Conservation (phyloP, 2,113 vertebrate species). For the Embiotoca jacksoni region DNA sequence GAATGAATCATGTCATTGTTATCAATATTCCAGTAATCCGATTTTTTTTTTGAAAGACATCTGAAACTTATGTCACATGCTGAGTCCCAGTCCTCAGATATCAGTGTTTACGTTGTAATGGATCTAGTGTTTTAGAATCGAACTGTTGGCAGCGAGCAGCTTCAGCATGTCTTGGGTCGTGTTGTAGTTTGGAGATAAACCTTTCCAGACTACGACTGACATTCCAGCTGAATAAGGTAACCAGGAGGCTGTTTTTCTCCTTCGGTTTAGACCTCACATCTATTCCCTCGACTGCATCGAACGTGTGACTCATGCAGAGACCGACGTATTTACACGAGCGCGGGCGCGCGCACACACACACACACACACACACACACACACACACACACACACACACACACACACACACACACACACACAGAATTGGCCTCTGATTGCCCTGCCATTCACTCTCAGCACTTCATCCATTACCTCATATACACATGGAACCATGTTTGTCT, state of each 20-base stretch:
- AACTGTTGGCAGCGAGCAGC: conserved; percentile 9
- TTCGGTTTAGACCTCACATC: conserved; percentile 43
- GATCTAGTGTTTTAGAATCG: not conserved
- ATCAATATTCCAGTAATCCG: not conserved
- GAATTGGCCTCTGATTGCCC: conserved; percentile 57
- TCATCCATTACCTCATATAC: conserved; percentile 56
- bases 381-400: no score
- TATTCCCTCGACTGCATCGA: conserved; percentile 52
- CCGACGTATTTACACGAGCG: not conserved
- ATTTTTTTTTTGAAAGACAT: not conserved
- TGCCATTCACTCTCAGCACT: conserved; percentile 23
- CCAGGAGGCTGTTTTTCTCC: conserved; percentile 70
- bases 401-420: conserved; percentile 27
- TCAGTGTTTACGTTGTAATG: conserved; percentile 6
- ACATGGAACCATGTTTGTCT: conserved; percentile 28
- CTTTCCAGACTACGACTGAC: conserved; percentile 71
- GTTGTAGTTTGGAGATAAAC: conserved; percentile 55
- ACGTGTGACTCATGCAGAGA: conserved; percentile 58
- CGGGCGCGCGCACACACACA: no score
- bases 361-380: no score
- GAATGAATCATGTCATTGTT: not conserved
- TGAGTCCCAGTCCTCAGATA: conserved; percentile 9
- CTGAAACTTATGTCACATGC: not conserved
- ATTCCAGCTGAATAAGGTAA: conserved; percentile 78
- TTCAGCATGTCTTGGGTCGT: conserved; percentile 40